phyloP scores from a whole-genome alignment of 2,888 invertebrate genomes.

The Nephrotoma guestfalica region DNA sequence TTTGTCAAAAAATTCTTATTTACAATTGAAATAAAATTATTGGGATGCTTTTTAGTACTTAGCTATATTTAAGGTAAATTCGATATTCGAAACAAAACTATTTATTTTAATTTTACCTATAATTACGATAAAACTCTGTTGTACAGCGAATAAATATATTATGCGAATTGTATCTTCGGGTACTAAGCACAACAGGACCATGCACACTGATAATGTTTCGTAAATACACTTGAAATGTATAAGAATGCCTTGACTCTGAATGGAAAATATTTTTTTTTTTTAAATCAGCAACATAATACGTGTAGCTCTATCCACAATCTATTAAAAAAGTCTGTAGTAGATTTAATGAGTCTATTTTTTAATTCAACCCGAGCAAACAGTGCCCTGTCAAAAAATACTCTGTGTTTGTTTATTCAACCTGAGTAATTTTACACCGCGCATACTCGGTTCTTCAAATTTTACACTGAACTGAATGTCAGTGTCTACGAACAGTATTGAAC shows the following conservation, averaged over 20 bases:
- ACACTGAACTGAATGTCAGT: too few relatives aligned
- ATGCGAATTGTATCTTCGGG: not conserved
- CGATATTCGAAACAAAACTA: not conserved
- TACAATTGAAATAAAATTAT: not conserved
- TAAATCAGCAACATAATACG: not conserved
- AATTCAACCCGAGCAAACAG: too few relatives aligned
- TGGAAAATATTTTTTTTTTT: not conserved
- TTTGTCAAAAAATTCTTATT: not conserved
- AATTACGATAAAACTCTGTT: not conserved
- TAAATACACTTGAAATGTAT: not conserved
- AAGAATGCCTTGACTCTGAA: not conserved
- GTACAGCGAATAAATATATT: not conserved
- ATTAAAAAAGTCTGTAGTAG: not conserved
- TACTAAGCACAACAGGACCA: not conserved
- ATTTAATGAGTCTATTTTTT: too few relatives aligned
- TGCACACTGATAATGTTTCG: not conserved
- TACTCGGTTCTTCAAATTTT: too few relatives aligned
- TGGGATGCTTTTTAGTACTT: not conserved
- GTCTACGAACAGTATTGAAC: too few relatives aligned
- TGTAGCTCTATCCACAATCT: not conserved
- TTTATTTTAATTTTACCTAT: not conserved
- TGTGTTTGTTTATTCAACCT: too few relatives aligned
- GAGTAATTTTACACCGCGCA: too few relatives aligned
- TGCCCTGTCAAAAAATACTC: too few relatives aligned
- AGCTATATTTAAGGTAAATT: not conserved